A percentile compares a stretch with the other conserved stretches of the same genome.
phyloP scores from a whole-genome alignment of 2,888 invertebrate species.

The Chrysolina oricalcia region DNA sequence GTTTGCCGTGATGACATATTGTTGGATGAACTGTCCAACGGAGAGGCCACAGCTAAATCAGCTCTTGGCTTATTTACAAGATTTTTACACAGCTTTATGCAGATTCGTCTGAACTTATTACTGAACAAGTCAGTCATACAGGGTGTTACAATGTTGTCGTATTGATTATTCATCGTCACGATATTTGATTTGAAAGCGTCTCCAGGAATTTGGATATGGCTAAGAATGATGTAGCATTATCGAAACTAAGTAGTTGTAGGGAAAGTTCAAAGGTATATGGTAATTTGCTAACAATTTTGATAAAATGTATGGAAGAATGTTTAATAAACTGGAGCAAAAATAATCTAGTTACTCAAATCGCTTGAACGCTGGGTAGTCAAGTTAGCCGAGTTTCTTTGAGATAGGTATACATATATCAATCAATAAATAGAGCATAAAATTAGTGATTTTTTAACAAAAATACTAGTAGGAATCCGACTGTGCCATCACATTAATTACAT shows the following conservation, averaged over 20 bases:
- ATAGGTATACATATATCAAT: too few relatives aligned
- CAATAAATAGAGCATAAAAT: too few relatives aligned
- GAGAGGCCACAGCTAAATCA: constrained; percentile 82
- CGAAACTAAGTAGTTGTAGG: background rate
- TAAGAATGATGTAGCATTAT: background rate
- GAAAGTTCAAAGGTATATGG: background rate
- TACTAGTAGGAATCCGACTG: too few relatives aligned
- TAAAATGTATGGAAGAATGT: too few relatives aligned
- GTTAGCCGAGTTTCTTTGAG: too few relatives aligned
- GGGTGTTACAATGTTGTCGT: constrained; percentile 24
- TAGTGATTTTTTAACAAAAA: too few relatives aligned
- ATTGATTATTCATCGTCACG: constrained; percentile 2
- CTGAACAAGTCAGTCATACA: constrained; percentile 25
- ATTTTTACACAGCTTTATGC: constrained; percentile 82
- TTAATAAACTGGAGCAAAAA: too few relatives aligned
- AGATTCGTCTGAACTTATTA: constrained; percentile 75
- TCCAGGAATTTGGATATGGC: background rate
- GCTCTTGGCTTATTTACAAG: constrained; percentile 81
- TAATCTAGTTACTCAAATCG: too few relatives aligned
- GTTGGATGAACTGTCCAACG: constrained; percentile 79
- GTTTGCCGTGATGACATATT: constrained; percentile 84
- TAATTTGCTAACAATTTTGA: too few relatives aligned
- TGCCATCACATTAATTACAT: too few relatives aligned
- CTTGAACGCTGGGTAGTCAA: too few relatives aligned
- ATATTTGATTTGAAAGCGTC: background rate